These are phyloP conservation scores for Galeruca laticollis DNA, from an alignment of 2,888 invertebrate genomes.

Conservation along the genomic window DNA sequence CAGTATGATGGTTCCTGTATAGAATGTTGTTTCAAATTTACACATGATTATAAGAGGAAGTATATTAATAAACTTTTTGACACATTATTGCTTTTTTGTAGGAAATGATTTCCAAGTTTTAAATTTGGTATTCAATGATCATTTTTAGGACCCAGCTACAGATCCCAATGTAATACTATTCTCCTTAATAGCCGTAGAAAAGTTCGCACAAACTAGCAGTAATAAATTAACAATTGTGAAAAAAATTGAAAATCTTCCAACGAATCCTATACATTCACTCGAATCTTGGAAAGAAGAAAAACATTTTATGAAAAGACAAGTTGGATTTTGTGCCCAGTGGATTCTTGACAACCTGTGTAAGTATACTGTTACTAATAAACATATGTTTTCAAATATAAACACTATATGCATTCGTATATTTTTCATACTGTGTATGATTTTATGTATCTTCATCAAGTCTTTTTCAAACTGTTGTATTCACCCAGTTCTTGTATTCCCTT, in stretches of 20 bases:
- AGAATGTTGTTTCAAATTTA: too few species aligned
- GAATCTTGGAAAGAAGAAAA: constrained; percentile 75
- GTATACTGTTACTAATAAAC: constrained; percentile 51
- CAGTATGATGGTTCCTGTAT: too few species aligned
- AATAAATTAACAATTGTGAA: constrained; percentile 85
- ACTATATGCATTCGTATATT: too few species aligned
- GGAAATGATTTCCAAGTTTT: background rate
- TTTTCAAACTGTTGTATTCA: too few species aligned
- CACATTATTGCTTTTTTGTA: too few species aligned
- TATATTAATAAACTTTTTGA: too few species aligned
- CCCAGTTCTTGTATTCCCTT: too few species aligned
- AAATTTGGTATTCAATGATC: constrained; percentile 37
- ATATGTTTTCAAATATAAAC: too few species aligned
- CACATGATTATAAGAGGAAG: too few species aligned
- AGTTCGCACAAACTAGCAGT: constrained; percentile 93
- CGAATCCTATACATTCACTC: constrained; percentile 77
- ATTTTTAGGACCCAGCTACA: constrained; percentile 70
- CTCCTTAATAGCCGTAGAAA: constrained; percentile 90
- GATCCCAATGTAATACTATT: constrained; percentile 85
- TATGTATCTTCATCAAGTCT: too few species aligned
- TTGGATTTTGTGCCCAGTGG: constrained; percentile 95
- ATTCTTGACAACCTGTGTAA: constrained; percentile 91
- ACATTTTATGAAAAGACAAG: constrained; percentile 81
- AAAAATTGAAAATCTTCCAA: constrained; percentile 71
- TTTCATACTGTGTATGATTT: too few species aligned